phyloP scores from a whole-genome alignment of 2,888 invertebrate species.

The Meandrusa payeni region DNA sequence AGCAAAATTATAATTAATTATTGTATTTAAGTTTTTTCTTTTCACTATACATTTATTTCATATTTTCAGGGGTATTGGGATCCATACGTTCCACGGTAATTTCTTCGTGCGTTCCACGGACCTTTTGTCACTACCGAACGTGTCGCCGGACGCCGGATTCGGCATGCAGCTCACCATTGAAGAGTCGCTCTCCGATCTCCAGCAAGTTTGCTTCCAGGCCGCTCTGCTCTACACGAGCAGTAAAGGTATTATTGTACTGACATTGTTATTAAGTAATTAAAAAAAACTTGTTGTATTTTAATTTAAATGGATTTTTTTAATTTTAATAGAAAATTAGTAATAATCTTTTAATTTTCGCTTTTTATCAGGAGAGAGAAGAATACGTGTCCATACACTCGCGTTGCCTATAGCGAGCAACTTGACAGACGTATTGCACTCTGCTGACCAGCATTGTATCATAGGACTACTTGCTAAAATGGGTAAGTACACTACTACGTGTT shows the following conservation, averaged over 20 bases:
- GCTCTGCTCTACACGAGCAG: slow-evolving; percentile 95
- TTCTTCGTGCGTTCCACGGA: slow-evolving; percentile 99
- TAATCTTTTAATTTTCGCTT: slow-evolving; percentile 11
- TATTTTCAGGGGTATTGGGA: slow-evolving; percentile 87
- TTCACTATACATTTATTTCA: neutral
- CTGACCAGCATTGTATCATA: slow-evolving; percentile 96
- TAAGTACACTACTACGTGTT: no score
- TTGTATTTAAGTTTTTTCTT: no score
- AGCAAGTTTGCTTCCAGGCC: slow-evolving; percentile 97
- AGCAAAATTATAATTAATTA: no score
- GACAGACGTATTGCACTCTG: slow-evolving; percentile 91
- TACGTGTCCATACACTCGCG: slow-evolving; percentile 98
- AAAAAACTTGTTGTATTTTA: no score
- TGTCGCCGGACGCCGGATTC: slow-evolving; percentile 98
- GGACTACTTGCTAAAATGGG: slow-evolving; percentile 98
- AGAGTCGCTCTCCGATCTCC: slow-evolving; percentile 91
- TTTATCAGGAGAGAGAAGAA: slow-evolving; percentile 91
- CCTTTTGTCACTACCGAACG: slow-evolving; percentile 96
- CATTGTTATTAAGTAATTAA: no score
- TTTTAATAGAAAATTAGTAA: no score
- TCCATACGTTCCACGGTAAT: slow-evolving; percentile 99
- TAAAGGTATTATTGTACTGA: slow-evolving; percentile 61
- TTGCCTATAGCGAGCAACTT: slow-evolving; percentile 93
- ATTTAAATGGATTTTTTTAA: no score
- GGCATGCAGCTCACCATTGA: slow-evolving; percentile 99